Percentiles rank a stretch among this genome's conserved stretches.
Evolutionary conservation across 92 coral and sea anemone genomes (phyloP).

Genomic region (Galaxea fascicularis): DNA sequence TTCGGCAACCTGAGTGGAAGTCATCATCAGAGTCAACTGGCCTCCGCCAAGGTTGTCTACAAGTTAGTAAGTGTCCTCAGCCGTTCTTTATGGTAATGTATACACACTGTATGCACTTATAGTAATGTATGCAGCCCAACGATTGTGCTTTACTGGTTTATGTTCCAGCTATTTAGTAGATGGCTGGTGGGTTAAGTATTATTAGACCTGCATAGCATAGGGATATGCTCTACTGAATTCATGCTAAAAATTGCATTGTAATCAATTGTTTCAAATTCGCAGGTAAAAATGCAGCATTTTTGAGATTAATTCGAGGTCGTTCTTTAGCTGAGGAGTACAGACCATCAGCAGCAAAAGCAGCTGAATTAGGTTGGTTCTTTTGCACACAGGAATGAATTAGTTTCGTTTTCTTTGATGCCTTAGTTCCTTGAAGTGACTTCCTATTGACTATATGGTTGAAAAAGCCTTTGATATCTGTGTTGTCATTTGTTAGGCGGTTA

Average conservation of each 20-base stretch:
- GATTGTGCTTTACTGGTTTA: too few relatives aligned
- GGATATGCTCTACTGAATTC: background rate
- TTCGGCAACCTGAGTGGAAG: too few relatives aligned
- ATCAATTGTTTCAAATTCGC: background rate
- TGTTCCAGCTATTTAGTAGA: too few relatives aligned
- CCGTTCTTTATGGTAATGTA: too few relatives aligned
- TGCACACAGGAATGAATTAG: too few relatives aligned
- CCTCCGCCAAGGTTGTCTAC: too few relatives aligned
- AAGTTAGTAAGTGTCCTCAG: too few relatives aligned
- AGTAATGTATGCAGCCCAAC: too few relatives aligned
- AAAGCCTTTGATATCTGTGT: background rate
- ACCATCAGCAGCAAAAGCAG: constrained; percentile 67
- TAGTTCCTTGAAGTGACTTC: background rate
- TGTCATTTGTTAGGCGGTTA: constrained; percentile 51
- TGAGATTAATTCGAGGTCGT: constrained; percentile 83
- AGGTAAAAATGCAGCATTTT: constrained; percentile 94
- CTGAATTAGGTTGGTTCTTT: constrained; percentile 70
- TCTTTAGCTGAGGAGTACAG: constrained; percentile 89
- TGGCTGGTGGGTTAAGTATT: too few relatives aligned
- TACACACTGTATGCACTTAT: too few relatives aligned
- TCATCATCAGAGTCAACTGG: too few relatives aligned
- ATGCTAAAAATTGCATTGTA: background rate
- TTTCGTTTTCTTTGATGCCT: background rate
- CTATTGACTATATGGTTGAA: background rate
- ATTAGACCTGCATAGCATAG: too few relatives aligned